Percentiles rank a stretch among this genome's conserved stretches.
phyloP scores from a whole-genome alignment of 2,888 invertebrate genomes.

The Lamellibrachia satsuma region DNA sequence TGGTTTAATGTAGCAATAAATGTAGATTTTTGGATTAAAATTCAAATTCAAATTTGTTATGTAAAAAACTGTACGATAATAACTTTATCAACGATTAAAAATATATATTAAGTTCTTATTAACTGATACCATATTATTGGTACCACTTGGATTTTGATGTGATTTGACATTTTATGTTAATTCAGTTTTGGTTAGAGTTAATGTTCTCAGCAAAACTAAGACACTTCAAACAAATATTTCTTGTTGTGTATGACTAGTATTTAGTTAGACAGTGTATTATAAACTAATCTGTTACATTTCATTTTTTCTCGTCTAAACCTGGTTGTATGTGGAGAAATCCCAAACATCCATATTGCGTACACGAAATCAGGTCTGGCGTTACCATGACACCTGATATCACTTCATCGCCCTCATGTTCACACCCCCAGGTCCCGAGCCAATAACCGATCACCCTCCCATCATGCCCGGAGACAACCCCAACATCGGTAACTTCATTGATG shows the following conservation, averaged over 20 bases:
- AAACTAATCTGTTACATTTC: too few relatives aligned
- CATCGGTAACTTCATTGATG: slow-evolving; percentile 94
- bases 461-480: slow-evolving; percentile 42
- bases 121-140: background rate
- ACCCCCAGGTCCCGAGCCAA: slow-evolving; percentile 30
- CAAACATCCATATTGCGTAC: too few relatives aligned
- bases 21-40: background rate
- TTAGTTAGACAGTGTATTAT: background rate
- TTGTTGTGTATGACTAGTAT: background rate
- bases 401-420: background rate
- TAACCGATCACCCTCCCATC: slow-evolving; percentile 23
- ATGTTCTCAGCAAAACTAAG: too few relatives aligned
- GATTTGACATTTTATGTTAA: background rate
- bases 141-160: background rate
- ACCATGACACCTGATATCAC: too few relatives aligned
- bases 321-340: too few relatives aligned
- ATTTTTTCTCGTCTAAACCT: too few relatives aligned
- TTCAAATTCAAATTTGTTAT: background rate
- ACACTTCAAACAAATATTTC: too few relatives aligned
- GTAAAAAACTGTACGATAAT: background rate
- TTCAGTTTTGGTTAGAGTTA: too few relatives aligned
- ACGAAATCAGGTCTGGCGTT: too few relatives aligned
- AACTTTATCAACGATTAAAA: background rate
- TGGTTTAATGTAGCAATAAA: background rate
- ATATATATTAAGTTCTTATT: background rate